Conservation (phyloP, 2,113 vertebrate genomes). For the Rhabdomys dilectus region DNA sequence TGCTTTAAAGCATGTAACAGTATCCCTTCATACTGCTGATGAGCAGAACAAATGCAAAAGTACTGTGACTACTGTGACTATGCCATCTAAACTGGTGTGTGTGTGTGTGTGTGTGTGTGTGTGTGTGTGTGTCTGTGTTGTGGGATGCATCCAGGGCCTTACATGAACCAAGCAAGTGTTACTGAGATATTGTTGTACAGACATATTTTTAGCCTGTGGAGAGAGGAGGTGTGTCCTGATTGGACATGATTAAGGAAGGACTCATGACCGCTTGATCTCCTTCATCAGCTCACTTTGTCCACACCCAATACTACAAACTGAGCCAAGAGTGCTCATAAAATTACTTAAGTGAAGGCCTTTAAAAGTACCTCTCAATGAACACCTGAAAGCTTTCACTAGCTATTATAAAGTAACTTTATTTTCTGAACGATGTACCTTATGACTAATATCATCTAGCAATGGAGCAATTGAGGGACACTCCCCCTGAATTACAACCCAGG, state of each 20-base stretch:
- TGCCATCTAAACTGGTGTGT: neutral
- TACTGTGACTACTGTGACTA: neutral
- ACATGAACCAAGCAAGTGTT: neutral
- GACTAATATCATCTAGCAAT: conserved; percentile 56
- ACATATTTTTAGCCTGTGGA: neutral
- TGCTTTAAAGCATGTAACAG: neutral
- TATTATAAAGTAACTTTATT: conserved; percentile 71
- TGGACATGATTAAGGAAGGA: neutral
- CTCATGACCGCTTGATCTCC: neutral
- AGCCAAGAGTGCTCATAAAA: conserved; percentile 64
- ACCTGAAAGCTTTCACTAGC: conserved; percentile 75
- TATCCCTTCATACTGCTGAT: neutral
- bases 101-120: neutral
- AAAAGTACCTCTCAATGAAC: conserved; percentile 45
- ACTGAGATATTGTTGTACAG: neutral
- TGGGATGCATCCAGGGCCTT: neutral
- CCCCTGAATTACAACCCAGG: conserved; percentile 46
- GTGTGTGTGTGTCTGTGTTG: neutral
- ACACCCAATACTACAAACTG: conserved; percentile 27
- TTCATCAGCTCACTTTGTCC: conserved; percentile 16
- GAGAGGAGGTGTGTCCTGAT: neutral
- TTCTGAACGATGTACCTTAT: conserved; percentile 59
- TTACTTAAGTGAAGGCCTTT: conserved; percentile 54
- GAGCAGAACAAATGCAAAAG: neutral
- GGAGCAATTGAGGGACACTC: conserved; percentile 35